These are phyloP conservation scores for Bovichtus diacanthus DNA, from an alignment of 2,797 vertebrate species.

Conservation along the genomic window DNA sequence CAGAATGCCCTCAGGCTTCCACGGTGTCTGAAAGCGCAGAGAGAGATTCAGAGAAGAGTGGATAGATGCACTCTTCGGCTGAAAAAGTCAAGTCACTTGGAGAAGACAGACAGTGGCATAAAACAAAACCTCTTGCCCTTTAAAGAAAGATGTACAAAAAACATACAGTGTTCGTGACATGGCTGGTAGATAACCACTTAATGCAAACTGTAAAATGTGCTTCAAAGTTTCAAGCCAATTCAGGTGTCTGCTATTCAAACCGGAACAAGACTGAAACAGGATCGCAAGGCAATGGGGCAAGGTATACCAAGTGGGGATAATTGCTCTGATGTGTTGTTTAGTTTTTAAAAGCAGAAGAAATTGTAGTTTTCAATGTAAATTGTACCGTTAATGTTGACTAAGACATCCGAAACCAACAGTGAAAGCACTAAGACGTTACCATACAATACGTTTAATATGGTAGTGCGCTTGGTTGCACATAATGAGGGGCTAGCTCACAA, in stretches of 20 bases:
- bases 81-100: constrained; percentile 68
- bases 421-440: too few species aligned
- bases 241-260: background rate
- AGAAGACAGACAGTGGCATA: constrained; percentile 49
- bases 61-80: constrained; percentile 41
- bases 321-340: too few species aligned
- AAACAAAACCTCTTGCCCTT: constrained; percentile 56
- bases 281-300: background rate
- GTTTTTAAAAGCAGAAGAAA: too few species aligned
- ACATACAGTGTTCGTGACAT: constrained; percentile 19
- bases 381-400: too few species aligned
- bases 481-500: too few species aligned
- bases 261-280: background rate
- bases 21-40: constrained; percentile 45
- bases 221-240: background rate
- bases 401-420: too few species aligned
- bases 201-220: background rate
- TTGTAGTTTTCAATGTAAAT: too few species aligned
- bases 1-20: constrained; percentile 68
- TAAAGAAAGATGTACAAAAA: constrained; percentile 39
- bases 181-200: constrained; percentile 17
- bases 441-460: too few species aligned
- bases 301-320: background rate
- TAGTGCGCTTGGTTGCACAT: too few species aligned
- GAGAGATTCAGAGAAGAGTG: constrained; percentile 29